Base-by-base conservation (phyloP, 2,888 invertebrate genomes). In the Mesoligia furuncula region DNA sequence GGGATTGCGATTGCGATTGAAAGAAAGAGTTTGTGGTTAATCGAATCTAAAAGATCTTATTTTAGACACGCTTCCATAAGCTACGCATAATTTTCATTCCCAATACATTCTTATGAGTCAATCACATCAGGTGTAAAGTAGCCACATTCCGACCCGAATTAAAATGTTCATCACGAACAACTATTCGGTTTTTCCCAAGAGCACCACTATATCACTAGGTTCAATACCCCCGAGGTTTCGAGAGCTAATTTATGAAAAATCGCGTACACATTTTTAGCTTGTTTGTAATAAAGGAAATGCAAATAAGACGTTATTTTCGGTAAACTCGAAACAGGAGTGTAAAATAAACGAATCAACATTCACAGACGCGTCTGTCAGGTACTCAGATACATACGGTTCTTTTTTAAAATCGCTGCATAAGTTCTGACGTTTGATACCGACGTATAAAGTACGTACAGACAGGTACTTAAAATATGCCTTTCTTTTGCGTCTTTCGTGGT, bases 161-260 rank as follows among this genome's bases (percentile, higher is more conserved):
- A 86, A 87, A 88, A 94, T 91, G 91, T 87, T 83, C 75, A 89
- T 93, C 94, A 94, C 93, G 94, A 90, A 78, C 85, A 77, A 84
- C 85, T 87, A 85, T 88, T 88, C 77, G 90, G 92, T 90, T 91
- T 92, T 93, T 90, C 92, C 93, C 91, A 86, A 88, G 83, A 89
- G 36, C 65, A 76, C 77, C 84, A 85, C 78, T 80, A 75, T 85
- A 84, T 77, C 79, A 77, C 77, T 80, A 86, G 85, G 93, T 91
- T 92, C 94, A 93, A 76, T 89, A 87, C 86, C 85, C 85, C 76
- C 75, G 69, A 64, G 39, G 67, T 61, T 70, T 77, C 27, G 27
- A 71, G 48, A 71, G 67, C 69, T 69, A 73, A 62, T 68, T 71
- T 75, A 79, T 84, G 80, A 86, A 86, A 86, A 84, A 84, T 83